Evolutionary conservation across 2,797 vertebrate genomes (phyloP).

Genomic region (Numenius phaeopus): DNA sequence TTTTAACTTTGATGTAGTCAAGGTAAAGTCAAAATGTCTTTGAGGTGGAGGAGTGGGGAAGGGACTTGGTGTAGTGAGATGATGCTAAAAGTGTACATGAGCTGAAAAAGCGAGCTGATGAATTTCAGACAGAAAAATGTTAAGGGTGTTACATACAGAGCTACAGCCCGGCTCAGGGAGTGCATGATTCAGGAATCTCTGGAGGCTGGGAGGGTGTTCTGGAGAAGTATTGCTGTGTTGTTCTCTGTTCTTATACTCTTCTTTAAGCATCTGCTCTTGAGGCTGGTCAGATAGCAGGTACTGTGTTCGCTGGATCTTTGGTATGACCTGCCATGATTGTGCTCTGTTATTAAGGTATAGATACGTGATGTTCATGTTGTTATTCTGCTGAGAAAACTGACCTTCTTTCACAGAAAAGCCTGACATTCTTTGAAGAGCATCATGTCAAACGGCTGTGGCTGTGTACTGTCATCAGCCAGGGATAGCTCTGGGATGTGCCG

Average conservation of each 20-base stretch:
- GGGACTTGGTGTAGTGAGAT: neutral
- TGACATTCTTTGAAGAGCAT: neutral
- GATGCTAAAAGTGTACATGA: neutral
- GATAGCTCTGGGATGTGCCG: fast-evolving
- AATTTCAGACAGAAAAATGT: neutral
- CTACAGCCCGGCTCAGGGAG: neutral
- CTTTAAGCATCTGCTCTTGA: neutral
- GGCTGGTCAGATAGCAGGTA: neutral
- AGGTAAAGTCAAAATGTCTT: neutral
- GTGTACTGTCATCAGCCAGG: neutral
- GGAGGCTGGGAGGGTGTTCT: neutral
- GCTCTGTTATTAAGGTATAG: neutral
- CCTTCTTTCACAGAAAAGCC: neutral
- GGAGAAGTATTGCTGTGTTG: neutral
- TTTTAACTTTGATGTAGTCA: neutral
- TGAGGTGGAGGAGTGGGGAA: neutral
- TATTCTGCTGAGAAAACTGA: neutral
- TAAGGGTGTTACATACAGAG: neutral
- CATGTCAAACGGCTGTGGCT: neutral
- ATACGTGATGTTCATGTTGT: fast-evolving
- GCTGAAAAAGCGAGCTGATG: neutral
- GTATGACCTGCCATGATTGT: neutral
- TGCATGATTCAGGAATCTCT: neutral
- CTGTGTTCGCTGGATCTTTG: neutral
- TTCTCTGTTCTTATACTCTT: neutral